Evolutionary conservation across 2,797 vertebrate genomes (phyloP).

Genomic region (Macrochelys suwanniensis): DNA sequence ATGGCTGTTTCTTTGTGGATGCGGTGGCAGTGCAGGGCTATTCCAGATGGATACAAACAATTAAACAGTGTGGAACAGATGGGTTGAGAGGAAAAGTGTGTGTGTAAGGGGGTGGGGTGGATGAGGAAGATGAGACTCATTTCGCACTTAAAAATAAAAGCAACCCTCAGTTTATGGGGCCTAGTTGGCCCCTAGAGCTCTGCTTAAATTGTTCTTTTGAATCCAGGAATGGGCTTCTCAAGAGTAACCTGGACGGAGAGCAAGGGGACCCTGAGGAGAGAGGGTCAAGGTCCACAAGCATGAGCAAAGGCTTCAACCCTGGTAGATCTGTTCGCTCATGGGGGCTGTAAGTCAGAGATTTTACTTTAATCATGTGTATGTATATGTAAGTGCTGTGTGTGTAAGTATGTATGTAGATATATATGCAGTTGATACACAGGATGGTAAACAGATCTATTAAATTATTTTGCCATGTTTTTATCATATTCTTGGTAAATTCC

Average conservation of each 20-base stretch:
- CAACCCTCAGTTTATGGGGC: not conserved
- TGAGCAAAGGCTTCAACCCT: not conserved
- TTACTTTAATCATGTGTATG: not conserved
- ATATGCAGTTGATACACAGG: not conserved
- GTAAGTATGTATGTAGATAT: not conserved
- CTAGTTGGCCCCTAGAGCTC: conserved; percentile 41
- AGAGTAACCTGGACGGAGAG: conserved; percentile 45
- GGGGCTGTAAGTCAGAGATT: not conserved
- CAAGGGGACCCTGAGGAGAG: not conserved
- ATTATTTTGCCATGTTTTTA: not conserved
- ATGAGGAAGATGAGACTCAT: conserved; percentile 24
- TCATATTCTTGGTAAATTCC: not conserved
- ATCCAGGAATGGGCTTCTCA: conserved; percentile 56
- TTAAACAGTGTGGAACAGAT: conserved; percentile 60
- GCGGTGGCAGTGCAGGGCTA: conserved; percentile 50
- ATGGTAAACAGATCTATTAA: not conserved
- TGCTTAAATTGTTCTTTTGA: conserved; percentile 61
- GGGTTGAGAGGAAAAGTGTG: conserved; percentile 35
- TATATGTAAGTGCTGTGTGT: not conserved
- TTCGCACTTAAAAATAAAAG: conserved; percentile 56
- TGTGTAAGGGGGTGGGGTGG: not conserved
- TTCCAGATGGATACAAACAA: conserved; percentile 64
- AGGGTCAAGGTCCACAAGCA: not conserved
- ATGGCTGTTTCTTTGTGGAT: conserved; percentile 52
- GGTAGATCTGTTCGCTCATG: not conserved